These are phyloP conservation scores for Xenus cinereus DNA, from an alignment of 2,113 vertebrate species.

Conservation along the genomic window DNA sequence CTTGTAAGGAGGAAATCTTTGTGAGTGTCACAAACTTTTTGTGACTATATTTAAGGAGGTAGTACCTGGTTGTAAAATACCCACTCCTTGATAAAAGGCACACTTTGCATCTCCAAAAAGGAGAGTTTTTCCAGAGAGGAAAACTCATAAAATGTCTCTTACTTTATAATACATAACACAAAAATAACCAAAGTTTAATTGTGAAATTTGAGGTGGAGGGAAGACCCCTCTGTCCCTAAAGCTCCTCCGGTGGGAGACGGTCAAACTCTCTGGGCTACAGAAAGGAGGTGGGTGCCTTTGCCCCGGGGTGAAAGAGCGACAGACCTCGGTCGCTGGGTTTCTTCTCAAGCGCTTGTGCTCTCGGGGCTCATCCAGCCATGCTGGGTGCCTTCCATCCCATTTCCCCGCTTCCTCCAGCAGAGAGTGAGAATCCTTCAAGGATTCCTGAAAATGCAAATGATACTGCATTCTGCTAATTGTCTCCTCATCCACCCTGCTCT, in stretches of 20 bases:
- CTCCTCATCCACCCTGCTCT: constrained; percentile 11
- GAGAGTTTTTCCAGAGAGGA: neutral
- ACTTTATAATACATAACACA: neutral
- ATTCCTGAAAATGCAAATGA: constrained; percentile 38
- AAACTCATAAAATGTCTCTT: neutral
- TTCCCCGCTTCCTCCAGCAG: neutral
- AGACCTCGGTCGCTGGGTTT: accelerated
- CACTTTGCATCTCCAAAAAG: neutral
- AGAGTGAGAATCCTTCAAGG: neutral
- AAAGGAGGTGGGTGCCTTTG: accelerated
- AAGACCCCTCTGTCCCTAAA: too few relatives aligned
- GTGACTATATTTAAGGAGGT: neutral
- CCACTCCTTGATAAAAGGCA: neutral
- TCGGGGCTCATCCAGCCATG: neutral
- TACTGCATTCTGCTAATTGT: neutral
- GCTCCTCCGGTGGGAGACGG: neutral
- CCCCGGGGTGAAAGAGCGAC: accelerated
- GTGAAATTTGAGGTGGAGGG: neutral
- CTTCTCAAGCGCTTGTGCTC: neutral
- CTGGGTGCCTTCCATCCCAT: neutral
- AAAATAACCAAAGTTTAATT: neutral
- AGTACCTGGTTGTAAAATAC: neutral
- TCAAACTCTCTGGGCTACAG: neutral
- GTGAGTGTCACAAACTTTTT: neutral
- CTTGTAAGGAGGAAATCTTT: neutral